Evolutionary conservation across 2,797 vertebrate species (phyloP).

Genomic region (Microctenopoma stevenorrisi): DNA sequence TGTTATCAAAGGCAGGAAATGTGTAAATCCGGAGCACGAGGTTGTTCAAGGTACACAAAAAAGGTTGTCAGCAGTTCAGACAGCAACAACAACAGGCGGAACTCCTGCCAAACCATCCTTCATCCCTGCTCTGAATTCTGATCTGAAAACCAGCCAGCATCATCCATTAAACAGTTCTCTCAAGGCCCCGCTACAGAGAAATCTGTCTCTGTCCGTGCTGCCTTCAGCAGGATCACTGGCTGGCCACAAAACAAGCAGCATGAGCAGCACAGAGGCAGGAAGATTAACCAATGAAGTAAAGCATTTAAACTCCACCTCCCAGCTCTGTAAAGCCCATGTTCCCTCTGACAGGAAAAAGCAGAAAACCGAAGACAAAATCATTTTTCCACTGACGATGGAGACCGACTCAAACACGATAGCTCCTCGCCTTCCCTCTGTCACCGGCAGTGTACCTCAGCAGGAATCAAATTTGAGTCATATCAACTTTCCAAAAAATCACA

Average conservation of each 20-base stretch:
- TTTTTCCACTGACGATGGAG: slow-evolving; percentile 44
- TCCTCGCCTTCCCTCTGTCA: slow-evolving; percentile 43
- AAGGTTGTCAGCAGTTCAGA: slow-evolving; percentile 28
- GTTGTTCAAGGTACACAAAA: slow-evolving; percentile 60
- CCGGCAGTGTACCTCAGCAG: slow-evolving; percentile 34
- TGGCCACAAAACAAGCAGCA: slow-evolving; percentile 28
- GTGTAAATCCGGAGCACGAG: slow-evolving; percentile 59
- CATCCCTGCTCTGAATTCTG: slow-evolving; percentile 37
- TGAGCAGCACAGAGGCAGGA: slow-evolving; percentile 39
- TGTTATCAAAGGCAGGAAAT: slow-evolving; percentile 71
- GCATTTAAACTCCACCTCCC: slow-evolving; percentile 28
- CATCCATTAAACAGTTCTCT: slow-evolving; percentile 39
- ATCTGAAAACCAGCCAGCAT: slow-evolving; percentile 35
- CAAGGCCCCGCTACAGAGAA: slow-evolving; percentile 61
- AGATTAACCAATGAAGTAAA: slow-evolving; percentile 30
- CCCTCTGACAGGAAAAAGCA: slow-evolving; percentile 92
- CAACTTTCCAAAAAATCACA: slow-evolving; percentile 54
- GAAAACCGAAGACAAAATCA: slow-evolving; percentile 81
- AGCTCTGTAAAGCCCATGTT: slow-evolving; percentile 62
- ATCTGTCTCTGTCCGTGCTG: slow-evolving; percentile 59
- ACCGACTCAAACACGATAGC: slow-evolving; percentile 39
- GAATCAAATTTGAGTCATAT: slow-evolving; percentile 50
- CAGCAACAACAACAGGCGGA: slow-evolving; percentile 22
- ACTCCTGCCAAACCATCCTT: slow-evolving; percentile 34
- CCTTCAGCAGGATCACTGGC: slow-evolving; percentile 39